Conservation (phyloP, 2,797 vertebrate species). For the Myripristis jacobus region DNA sequence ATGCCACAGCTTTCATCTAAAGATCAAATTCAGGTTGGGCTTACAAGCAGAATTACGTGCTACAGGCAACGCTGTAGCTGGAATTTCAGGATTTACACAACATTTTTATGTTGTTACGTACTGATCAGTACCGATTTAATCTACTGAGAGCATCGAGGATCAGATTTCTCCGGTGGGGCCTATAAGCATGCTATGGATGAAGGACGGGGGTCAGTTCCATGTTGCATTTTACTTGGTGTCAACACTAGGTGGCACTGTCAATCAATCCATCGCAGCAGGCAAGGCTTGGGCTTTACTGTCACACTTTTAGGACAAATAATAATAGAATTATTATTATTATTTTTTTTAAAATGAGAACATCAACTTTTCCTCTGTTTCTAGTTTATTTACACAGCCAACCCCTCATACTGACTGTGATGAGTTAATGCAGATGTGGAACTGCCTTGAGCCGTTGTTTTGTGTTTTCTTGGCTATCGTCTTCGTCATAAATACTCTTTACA, state of each 20-base stretch:
- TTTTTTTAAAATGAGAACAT: conserved; percentile 24
- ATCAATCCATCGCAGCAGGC: conserved; percentile 51
- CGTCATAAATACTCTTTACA: conserved; percentile 73
- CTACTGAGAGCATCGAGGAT: conserved; percentile 47
- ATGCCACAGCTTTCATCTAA: conserved; percentile 21
- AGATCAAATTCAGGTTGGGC: conserved; percentile 35
- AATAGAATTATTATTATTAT: background rate
- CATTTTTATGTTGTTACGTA: conserved; percentile 48
- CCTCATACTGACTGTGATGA: conserved; percentile 19
- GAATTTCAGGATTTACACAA: conserved; percentile 56
- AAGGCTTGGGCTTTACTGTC: conserved; percentile 8
- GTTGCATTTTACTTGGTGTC: conserved; percentile 64
- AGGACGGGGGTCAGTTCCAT: conserved; percentile 35
- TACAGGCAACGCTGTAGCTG: conserved; percentile 52
- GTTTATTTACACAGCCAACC: conserved; percentile 17
- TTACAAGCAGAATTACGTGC: conserved; percentile 46
- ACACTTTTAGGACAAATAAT: background rate
- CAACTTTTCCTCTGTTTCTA: conserved; percentile 22
- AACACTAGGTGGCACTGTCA: conserved; percentile 57
- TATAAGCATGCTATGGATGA: conserved; percentile 62
- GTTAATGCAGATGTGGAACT: conserved; percentile 47
- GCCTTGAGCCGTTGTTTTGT: conserved; percentile 34
- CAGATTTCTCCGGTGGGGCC: conserved; percentile 45
- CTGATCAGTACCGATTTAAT: conserved; percentile 66
- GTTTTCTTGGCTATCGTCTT: conserved; percentile 51